Conservation (phyloP, 2,113 vertebrate genomes). For the Ascaphus truei region DNA sequence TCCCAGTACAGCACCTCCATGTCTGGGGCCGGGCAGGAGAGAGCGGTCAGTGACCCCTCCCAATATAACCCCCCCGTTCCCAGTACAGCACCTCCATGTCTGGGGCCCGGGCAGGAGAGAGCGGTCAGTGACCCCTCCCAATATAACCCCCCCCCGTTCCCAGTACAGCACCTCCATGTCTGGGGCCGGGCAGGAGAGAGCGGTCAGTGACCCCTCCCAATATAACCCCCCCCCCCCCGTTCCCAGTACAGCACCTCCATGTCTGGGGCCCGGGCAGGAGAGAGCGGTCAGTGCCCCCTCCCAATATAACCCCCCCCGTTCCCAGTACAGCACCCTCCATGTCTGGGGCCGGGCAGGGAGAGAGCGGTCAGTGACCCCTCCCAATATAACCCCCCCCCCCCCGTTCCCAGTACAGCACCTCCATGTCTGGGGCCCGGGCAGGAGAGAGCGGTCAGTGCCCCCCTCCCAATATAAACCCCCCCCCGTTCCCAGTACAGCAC, state of each 20-base stretch:
- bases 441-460: not conserved
- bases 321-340: too few species aligned
- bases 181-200: slow-evolving; percentile 31
- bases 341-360: slow-evolving; percentile 48
- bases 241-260: slow-evolving; percentile 76
- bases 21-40: slow-evolving; percentile 48
- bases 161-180: slow-evolving; percentile 78
- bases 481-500: slow-evolving; percentile 68
- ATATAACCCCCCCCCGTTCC: slow-evolving; percentile 50
- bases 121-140: not conserved
- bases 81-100: slow-evolving; percentile 78
- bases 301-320: too few species aligned
- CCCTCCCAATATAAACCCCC: too few species aligned
- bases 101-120: slow-evolving; percentile 33
- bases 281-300: not conserved
- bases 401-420: slow-evolving; percentile 69
- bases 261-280: slow-evolving; percentile 48
- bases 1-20: slow-evolving; percentile 76
- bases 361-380: not conserved
- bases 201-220: not conserved
- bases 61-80: slow-evolving; percentile 32
- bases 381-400: slow-evolving; percentile 51
- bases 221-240: slow-evolving; percentile 53
- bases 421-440: slow-evolving; percentile 62
- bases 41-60: not conserved